These are phyloP conservation scores for Xenopus petersii DNA, from an alignment of 2,797 vertebrate genomes.

Conservation along the genomic window DNA sequence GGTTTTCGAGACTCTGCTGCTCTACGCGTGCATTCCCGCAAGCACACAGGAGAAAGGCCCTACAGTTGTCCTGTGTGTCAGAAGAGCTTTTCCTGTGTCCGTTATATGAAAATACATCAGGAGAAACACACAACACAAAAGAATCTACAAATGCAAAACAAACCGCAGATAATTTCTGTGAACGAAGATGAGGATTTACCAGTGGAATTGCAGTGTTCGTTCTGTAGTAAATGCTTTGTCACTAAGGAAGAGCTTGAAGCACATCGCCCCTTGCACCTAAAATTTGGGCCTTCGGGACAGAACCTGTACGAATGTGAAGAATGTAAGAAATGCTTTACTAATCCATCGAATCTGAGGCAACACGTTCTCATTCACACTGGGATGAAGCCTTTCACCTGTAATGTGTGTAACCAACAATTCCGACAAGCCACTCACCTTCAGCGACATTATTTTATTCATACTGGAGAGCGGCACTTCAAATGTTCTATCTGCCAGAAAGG, in stretches of 20 bases:
- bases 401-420: constrained; percentile 79
- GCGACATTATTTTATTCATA: constrained; percentile 83
- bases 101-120: constrained; percentile 30
- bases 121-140: constrained; percentile 16
- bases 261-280: constrained; percentile 19
- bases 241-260: constrained; percentile 22
- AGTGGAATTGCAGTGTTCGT: constrained; percentile 28
- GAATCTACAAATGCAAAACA: neutral
- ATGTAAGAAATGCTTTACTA: constrained; percentile 64
- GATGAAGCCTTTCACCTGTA: constrained; percentile 75
- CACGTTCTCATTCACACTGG: constrained; percentile 74
- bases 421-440: constrained; percentile 80
- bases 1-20: constrained; percentile 30
- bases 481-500: constrained; percentile 80
- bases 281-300: constrained; percentile 43
- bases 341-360: constrained; percentile 66
- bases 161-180: neutral
- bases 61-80: constrained; percentile 28
- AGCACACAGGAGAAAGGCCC: constrained; percentile 31
- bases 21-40: constrained; percentile 23
- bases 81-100: constrained; percentile 19
- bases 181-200: constrained; percentile 15
- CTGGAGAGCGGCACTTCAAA: constrained; percentile 79
- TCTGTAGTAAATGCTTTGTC: constrained; percentile 22
- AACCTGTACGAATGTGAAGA: constrained; percentile 64